Evolutionary conservation across 2,888 invertebrate species (phyloP).

Genomic region (Parnassius smintheus): DNA sequence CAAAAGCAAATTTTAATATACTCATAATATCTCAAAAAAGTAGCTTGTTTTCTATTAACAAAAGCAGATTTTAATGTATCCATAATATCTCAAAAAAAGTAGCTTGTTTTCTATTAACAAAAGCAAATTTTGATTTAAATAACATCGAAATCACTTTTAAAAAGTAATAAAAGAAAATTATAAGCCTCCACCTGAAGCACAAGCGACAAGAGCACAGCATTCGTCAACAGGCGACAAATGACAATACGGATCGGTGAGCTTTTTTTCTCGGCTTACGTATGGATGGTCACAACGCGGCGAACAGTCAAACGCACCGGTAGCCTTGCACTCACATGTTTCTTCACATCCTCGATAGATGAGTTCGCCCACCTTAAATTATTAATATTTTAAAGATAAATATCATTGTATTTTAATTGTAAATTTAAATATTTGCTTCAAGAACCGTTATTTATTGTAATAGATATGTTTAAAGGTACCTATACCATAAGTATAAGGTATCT

Average conservation of each 20-base stretch:
- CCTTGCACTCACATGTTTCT: slow-evolving; percentile 86
- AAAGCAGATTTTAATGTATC: too few species aligned
- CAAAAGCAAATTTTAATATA: too few species aligned
- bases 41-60: too few species aligned
- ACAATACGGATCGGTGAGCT: slow-evolving; percentile 86
- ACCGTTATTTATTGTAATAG: too few species aligned
- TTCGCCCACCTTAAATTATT: slow-evolving; percentile 82
- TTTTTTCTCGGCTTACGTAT: slow-evolving; percentile 85
- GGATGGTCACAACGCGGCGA: slow-evolving; percentile 86
- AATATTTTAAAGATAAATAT: not conserved
- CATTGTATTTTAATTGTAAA: not conserved
- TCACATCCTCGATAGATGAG: slow-evolving; percentile 88
- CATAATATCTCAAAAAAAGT: too few species aligned
- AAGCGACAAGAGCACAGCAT: slow-evolving; percentile 86
- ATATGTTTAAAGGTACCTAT: too few species aligned
- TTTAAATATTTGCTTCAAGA: not conserved
- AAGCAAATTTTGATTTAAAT: too few species aligned
- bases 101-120: too few species aligned
- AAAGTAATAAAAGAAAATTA: too few species aligned
- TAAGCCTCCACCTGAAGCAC: slow-evolving; percentile 80
- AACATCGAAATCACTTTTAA: too few species aligned
- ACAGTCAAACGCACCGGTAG: slow-evolving; percentile 86
- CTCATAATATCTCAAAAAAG: too few species aligned
- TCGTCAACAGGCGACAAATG: slow-evolving; percentile 85
- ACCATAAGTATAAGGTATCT: too few species aligned